Evolutionary conservation across 1,140 invertebrate genomes (phyloP), one percentile per base, ranked within the genome.

Genomic region (Atopsyche davidsoni): DNA sequence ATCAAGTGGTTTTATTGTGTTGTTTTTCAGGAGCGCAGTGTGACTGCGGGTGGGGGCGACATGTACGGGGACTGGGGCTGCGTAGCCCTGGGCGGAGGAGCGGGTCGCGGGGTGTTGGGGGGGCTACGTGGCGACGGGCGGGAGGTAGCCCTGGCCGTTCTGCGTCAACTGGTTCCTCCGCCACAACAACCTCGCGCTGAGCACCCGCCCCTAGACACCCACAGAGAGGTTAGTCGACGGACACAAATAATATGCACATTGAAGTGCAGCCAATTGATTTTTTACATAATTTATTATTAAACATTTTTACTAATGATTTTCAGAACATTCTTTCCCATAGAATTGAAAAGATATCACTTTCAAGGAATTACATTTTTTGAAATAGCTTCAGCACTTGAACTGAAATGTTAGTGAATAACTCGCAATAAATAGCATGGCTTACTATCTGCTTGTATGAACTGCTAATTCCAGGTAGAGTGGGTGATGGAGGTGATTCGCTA

Each of bases 401-500:
- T n/a, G n/a, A n/a, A n/a, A n/a, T n/a, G n/a, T n/a, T n/a, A n/a
- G n/a, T n/a, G n/a, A n/a, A n/a, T n/a, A n/a, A n/a, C n/a, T n/a
- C n/a, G n/a, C n/a, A n/a, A n/a, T n/a, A n/a, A n/a, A n/a, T n/a
- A n/a, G n/a, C n/a, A n/a, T n/a, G n/a, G n/a, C n/a, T n/a, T n/a
- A n/a, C n/a, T n/a, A n/a, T n/a, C n/a, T n/a, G n/a, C n/a, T n/a
- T n/a, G n/a, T n/a, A n/a, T n/a, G n/a, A n/a, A n/a, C n/a, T n/a
- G n/a, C n/a, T n/a, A n/a, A n/a, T 51, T 21, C 3, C 31, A 78
- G 76, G 75, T 94, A 31, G 82, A 86, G 65, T 93, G 89, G 89
- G 89, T 87, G 41, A 89, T 94, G 81, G 88, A 92, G 79, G 91
- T 96, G 4, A 83, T 97, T 16, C 91, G 93, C 61, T 95, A 85